A percentile compares a stretch with the other conserved stretches of the same genome.
Evolutionary conservation across 2,113 vertebrate genomes (phyloP).

Genomic region (Oenanthe melanoleuca): DNA sequence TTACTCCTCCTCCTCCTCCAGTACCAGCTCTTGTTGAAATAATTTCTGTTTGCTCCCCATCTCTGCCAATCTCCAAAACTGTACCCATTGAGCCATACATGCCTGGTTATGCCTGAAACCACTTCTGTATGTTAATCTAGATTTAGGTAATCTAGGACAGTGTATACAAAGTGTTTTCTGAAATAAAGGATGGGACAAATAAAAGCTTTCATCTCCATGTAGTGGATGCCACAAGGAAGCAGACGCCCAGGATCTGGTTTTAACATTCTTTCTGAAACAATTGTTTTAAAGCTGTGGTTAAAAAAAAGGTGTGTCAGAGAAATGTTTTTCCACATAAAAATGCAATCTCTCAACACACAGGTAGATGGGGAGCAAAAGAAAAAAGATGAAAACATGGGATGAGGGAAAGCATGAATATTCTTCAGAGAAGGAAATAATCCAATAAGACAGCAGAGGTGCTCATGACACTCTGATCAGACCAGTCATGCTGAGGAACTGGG

Average conservation of each 20-base stretch:
- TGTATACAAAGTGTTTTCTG: background rate
- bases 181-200: background rate
- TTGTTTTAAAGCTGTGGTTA: background rate
- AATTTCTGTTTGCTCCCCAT: background rate
- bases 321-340: background rate
- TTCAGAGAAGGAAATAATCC: background rate
- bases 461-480: background rate
- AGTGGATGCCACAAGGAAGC: background rate
- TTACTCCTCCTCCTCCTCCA: background rate
- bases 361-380: background rate
- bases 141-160: background rate
- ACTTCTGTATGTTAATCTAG: background rate
- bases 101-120: background rate
- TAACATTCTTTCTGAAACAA: background rate
- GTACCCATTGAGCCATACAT: background rate
- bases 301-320: background rate
- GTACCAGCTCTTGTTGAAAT: background rate
- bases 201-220: background rate
- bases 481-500: background rate
- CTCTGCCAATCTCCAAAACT: background rate
- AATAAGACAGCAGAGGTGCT: background rate
- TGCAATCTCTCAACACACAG: background rate
- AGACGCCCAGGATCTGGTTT: background rate
- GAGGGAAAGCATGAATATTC: background rate
- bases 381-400: background rate